These are phyloP conservation scores for Netelia virgata DNA, from an alignment of 2,888 invertebrate species.

Conservation along the genomic window DNA sequence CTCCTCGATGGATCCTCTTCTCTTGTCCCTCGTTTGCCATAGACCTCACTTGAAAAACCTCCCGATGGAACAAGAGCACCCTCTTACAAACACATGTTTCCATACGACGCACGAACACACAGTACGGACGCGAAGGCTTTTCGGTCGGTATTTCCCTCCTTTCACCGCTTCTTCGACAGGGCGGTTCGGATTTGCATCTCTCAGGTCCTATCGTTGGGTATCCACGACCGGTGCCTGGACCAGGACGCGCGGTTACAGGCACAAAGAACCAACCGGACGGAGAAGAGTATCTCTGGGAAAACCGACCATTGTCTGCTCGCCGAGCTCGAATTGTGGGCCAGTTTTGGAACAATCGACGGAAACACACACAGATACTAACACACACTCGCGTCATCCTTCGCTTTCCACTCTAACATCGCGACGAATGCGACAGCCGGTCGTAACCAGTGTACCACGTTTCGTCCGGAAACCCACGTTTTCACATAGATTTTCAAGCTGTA, in stretches of 20 bases:
- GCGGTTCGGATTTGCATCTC: constrained; percentile 63
- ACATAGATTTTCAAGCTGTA: constrained; percentile 15
- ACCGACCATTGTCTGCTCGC: constrained; percentile 41
- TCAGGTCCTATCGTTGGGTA: constrained; percentile 32
- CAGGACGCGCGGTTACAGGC: constrained; percentile 10
- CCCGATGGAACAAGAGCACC: constrained; percentile 22
- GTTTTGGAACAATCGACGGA: constrained; percentile 37
- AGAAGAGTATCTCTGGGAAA: constrained; percentile 38
- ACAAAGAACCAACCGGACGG: neutral
- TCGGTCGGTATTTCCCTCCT: constrained; percentile 22
- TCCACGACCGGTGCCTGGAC: neutral
- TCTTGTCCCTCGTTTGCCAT: constrained; percentile 29
- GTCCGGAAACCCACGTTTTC: constrained; percentile 15
- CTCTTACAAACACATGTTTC: constrained; percentile 32
- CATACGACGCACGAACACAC: neutral
- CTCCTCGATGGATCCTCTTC: neutral
- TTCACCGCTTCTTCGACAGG: constrained; percentile 28
- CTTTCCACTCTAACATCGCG: constrained; percentile 8
- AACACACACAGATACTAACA: constrained; percentile 6
- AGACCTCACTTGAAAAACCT: constrained; percentile 21
- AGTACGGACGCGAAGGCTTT: constrained; percentile 5
- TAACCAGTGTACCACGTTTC: constrained; percentile 22
- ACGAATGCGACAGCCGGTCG: neutral
- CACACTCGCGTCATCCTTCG: neutral
- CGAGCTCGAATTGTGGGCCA: constrained; percentile 4